phyloP scores from a whole-genome alignment of 2,797 vertebrate genomes.

The Psittacula echo region DNA sequence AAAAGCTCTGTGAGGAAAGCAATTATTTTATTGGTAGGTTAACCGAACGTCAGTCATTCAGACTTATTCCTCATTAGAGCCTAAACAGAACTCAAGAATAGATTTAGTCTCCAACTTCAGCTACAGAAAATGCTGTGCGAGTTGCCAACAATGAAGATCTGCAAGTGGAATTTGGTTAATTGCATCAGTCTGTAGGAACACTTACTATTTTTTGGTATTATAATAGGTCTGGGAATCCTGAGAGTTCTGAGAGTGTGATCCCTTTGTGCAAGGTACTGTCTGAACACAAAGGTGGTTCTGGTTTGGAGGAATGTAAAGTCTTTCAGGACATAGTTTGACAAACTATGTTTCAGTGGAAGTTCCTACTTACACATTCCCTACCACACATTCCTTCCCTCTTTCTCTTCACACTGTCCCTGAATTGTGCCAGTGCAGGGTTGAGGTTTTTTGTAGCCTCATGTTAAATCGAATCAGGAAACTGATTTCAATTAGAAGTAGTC shows the following conservation, averaged over 20 bases:
- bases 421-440: not conserved
- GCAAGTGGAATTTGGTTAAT: constrained; percentile 51
- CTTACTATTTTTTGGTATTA: not conserved
- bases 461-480: constrained; percentile 9
- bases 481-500: constrained; percentile 26
- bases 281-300: not conserved
- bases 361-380: not conserved
- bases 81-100: not conserved
- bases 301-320: not conserved
- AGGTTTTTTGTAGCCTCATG: not conserved
- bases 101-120: constrained; percentile 5
- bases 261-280: not conserved
- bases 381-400: not conserved
- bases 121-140: constrained; percentile 11
- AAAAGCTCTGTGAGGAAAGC: not conserved
- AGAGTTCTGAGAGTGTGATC: not conserved
- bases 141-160: constrained; percentile 50
- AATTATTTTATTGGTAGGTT: constrained; percentile 29
- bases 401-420: not conserved
- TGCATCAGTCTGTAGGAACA: constrained; percentile 46
- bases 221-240: not conserved
- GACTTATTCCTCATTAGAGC: constrained; percentile 32
- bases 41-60: not conserved
- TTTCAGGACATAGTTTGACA: not conserved
- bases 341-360: not conserved